Conservation (phyloP, 2,888 invertebrate species). For the Drosophila hamatofila region DNA sequence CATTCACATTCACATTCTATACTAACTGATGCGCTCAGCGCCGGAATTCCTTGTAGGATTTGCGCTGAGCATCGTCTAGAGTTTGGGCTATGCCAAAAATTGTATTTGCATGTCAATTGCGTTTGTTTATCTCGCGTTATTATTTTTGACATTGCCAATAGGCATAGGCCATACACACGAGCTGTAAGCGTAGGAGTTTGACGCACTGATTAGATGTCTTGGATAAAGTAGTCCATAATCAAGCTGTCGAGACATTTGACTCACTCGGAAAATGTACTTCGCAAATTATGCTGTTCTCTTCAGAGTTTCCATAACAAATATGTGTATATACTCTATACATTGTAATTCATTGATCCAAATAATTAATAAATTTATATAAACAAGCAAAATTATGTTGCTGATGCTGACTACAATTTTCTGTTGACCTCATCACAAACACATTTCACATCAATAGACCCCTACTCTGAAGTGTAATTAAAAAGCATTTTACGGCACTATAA, state of each 20-base stretch:
- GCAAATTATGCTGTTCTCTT: slow-evolving; percentile 28
- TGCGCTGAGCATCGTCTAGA: slow-evolving; percentile 14
- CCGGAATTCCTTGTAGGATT: slow-evolving; percentile 49
- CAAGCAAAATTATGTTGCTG: background rate
- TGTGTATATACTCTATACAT: background rate
- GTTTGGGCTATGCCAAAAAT: slow-evolving; percentile 56
- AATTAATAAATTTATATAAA: background rate
- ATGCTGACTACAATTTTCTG: background rate
- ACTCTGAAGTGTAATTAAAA: slow-evolving; percentile 45
- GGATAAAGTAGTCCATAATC: slow-evolving; percentile 38
- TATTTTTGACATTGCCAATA: slow-evolving; percentile 72
- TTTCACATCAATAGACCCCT: background rate
- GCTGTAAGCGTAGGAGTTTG: slow-evolving; percentile 15
- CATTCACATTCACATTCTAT: slow-evolving; percentile 21
- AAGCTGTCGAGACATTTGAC: slow-evolving; percentile 52
- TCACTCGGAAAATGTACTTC: slow-evolving; percentile 57
- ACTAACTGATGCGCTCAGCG: slow-evolving; percentile 43
- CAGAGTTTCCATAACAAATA: background rate
- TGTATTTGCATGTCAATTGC: slow-evolving; percentile 78
- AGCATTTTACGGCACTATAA: slow-evolving; percentile 56
- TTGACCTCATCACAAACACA: slow-evolving; percentile 5
- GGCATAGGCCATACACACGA: slow-evolving; percentile 36
- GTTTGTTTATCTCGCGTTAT: slow-evolving; percentile 77
- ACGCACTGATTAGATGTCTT: slow-evolving; percentile 42
- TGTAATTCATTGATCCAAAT: background rate